Conservation (phyloP, 2,888 invertebrate genomes). For the Rotaria magnacalcarata region DNA sequence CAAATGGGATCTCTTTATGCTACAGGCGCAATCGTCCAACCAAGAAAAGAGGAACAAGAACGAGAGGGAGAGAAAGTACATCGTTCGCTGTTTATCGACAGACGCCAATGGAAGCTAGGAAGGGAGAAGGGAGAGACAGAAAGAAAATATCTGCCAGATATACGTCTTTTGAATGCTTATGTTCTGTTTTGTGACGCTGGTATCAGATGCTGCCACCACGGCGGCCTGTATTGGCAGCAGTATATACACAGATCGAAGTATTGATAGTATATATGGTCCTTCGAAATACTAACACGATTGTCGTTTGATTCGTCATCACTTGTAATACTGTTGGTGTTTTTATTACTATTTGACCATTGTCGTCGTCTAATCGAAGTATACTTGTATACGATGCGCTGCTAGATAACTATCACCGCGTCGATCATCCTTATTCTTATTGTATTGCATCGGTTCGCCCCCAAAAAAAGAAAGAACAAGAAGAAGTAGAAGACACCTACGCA, state of each 20-base stretch:
- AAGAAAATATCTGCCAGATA: constrained; percentile 24
- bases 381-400: background rate
- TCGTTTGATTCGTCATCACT: background rate
- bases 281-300: background rate
- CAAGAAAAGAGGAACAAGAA: constrained; percentile 17
- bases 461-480: background rate
- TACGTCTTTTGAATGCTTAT: background rate
- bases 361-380: background rate
- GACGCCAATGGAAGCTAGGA: background rate
- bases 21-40: constrained; percentile 27
- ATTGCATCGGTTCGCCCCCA: background rate
- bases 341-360: background rate
- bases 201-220: background rate
- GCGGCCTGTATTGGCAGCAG: constrained; percentile 1
- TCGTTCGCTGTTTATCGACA: constrained; percentile 14
- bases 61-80: background rate
- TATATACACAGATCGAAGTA: background rate
- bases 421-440: constrained; percentile 1
- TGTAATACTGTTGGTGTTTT: background rate
- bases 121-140: background rate
- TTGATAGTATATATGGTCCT: background rate
- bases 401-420: constrained; percentile 11
- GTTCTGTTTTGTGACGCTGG: constrained; percentile 16
- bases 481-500: background rate
- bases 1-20: constrained; percentile 24